Conservation (phyloP, 2,888 invertebrate genomes). For the Polietes domitor region DNA sequence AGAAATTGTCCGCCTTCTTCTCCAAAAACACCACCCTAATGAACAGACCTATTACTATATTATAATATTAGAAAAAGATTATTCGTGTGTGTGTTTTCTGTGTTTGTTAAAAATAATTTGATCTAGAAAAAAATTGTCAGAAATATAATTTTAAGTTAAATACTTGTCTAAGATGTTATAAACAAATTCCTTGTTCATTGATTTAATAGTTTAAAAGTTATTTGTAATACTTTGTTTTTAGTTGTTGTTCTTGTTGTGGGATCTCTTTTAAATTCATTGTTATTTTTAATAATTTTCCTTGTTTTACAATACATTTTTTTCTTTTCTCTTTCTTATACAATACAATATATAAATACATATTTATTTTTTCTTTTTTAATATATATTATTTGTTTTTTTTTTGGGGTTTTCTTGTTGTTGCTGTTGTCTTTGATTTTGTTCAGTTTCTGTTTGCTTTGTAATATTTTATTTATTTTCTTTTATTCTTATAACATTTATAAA, state of each 20-base stretch:
- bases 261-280: constrained; percentile 20
- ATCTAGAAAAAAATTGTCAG: background rate
- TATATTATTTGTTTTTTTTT: background rate
- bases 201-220: constrained; percentile 5
- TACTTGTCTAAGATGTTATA: background rate
- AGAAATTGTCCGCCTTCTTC: too few species aligned
- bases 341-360: constrained; percentile 18
- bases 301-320: constrained; percentile 18
- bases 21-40: too few species aligned
- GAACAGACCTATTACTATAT: too few species aligned
- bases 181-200: background rate
- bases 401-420: background rate
- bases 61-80: too few species aligned
- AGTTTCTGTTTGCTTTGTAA: background rate
- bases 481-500: constrained; percentile 40
- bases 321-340: constrained; percentile 7
- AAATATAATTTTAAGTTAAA: background rate
- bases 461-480: background rate
- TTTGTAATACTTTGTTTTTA: background rate
- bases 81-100: too few species aligned
- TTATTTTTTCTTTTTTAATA: constrained; percentile 13
- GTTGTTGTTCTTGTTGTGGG: background rate
- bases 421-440: background rate
- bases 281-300: constrained; percentile 2
- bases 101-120: background rate